phyloP scores from a whole-genome alignment of 2,113 vertebrate species.

The Potamarius usumacintae region DNA sequence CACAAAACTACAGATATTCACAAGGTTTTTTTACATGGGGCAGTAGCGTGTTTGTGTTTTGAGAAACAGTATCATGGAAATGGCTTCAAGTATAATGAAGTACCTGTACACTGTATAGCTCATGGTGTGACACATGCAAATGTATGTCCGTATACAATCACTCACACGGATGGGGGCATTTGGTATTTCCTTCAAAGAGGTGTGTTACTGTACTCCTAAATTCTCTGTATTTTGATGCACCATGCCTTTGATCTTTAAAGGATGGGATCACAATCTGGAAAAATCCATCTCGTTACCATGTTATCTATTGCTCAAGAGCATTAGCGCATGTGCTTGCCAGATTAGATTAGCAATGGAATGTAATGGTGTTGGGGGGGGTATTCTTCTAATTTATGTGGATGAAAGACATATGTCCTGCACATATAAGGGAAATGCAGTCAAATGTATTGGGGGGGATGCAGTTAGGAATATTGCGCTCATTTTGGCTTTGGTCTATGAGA shows the following conservation, averaged over 20 bases:
- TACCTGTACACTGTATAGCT: slow-evolving; percentile 10
- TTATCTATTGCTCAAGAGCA: slow-evolving; percentile 7
- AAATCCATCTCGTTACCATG: not conserved
- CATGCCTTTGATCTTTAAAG: not conserved
- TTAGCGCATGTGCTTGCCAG: not conserved
- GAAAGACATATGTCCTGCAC: not conserved
- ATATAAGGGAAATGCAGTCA: not conserved
- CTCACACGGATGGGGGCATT: slow-evolving; percentile 19
- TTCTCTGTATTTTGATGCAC: slow-evolving; percentile 9
- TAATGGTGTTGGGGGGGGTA: not conserved
- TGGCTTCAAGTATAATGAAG: not conserved
- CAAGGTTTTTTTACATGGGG: slow-evolving; percentile 16
- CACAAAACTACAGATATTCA: not conserved
- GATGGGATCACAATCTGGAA: not conserved
- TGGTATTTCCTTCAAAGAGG: not conserved
- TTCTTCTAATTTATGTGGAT: not conserved
- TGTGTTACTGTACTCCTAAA: not conserved
- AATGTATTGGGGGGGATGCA: not conserved
- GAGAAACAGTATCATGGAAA: not conserved
- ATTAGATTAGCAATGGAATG: not conserved
- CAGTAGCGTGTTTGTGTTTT: not conserved
- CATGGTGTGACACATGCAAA: slow-evolving; percentile 19
- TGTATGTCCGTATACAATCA: not conserved
- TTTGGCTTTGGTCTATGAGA: not conserved
- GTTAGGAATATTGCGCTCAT: not conserved